Evolutionary conservation across 2,888 invertebrate species (phyloP).

Genomic region (Cosmopolites sordidus): DNA sequence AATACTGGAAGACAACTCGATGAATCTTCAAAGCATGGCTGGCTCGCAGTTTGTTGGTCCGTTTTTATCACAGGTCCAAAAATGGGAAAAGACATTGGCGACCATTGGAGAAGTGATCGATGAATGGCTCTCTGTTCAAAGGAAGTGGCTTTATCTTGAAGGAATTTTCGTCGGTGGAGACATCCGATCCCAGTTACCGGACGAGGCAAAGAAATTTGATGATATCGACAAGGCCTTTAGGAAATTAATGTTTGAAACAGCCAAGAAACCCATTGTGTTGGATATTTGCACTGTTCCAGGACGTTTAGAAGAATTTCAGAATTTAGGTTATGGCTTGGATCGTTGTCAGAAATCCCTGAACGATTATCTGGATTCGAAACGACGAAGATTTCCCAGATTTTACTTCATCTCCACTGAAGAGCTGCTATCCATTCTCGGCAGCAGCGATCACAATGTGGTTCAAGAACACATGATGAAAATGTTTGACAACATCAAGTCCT

Average conservation of each 20-base stretch:
- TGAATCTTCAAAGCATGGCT: conserved; percentile 88
- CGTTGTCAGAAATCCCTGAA: conserved; percentile 88
- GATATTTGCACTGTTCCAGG: conserved; percentile 73
- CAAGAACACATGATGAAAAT: conserved; percentile 95
- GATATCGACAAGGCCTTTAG: conserved; percentile 78
- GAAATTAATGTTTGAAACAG: conserved; percentile 80
- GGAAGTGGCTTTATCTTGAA: conserved; percentile 89
- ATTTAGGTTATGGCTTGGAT: conserved; percentile 71
- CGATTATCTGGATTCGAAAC: conserved; percentile 83
- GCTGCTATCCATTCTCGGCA: conserved; percentile 81
- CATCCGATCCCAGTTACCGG: conserved; percentile 79
- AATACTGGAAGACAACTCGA: conserved; percentile 81
- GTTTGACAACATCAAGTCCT: conserved; percentile 84
- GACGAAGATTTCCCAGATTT: conserved; percentile 84
- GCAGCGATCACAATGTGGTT: conserved; percentile 76
- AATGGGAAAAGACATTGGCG: conserved; percentile 78
- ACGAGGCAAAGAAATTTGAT: conserved; percentile 87
- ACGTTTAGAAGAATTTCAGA: conserved; percentile 69
- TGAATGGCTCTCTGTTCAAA: conserved; percentile 80
- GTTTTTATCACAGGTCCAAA: conserved; percentile 75
- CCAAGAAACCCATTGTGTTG: conserved; percentile 73
- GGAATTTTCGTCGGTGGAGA: conserved; percentile 90
- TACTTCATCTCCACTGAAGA: conserved; percentile 94
- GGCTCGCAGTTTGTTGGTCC: conserved; percentile 88
- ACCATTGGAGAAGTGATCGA: conserved; percentile 82